Base-by-base conservation (phyloP, 2,113 vertebrate species). In the Limanda limanda region DNA sequence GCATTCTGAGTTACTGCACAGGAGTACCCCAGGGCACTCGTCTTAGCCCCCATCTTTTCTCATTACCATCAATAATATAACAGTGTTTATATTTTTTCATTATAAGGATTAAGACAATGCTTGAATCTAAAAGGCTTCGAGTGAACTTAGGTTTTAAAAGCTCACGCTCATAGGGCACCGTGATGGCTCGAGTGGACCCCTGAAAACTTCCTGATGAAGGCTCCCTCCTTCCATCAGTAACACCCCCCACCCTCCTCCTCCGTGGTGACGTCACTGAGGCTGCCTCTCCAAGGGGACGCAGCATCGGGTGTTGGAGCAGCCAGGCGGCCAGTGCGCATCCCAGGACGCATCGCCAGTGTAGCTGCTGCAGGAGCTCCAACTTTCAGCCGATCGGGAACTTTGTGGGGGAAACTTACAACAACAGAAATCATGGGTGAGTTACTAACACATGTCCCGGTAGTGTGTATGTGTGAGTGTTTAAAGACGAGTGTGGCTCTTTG, bases 251-350 rank as follows among this genome's bases (percentile, higher is more conserved):
- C 6, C 82, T 80, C 56, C 23, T 82, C 84, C 83, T 73, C 70
- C 4, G 67, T 6, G 54, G 57, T 93, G 93, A 94, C 93, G 94
- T 94, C 91, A 94, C 76, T 0, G 59, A 8, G 82, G 77, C 82
- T 69, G 84, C 82, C 91, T 90, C 90, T 91, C 85, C 87, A 76
- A 84, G 78, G 79, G 68, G 86, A 86, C 88, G 69, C 84, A 20
- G 83, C 52, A 3, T 62, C 52, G 78, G 48, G 78, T 35, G 78
- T 68, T 27, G 5, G 80, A 70, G 74, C 84, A 88, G 87, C 87
- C 77, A 66, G 72, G 89, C 86, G 79, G 83, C 55, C 82, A 83
- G 88, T 82, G 81, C 88, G 81, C 88, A 92, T 89, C 89, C 77
- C 84, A 56, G 86, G 89, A 89, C 87, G 61, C 91, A 68, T 27